A percentile compares a stretch with the other conserved stretches of the same genome.
phyloP scores from a whole-genome alignment of 2,888 invertebrate genomes.

The Myopa testacea region DNA sequence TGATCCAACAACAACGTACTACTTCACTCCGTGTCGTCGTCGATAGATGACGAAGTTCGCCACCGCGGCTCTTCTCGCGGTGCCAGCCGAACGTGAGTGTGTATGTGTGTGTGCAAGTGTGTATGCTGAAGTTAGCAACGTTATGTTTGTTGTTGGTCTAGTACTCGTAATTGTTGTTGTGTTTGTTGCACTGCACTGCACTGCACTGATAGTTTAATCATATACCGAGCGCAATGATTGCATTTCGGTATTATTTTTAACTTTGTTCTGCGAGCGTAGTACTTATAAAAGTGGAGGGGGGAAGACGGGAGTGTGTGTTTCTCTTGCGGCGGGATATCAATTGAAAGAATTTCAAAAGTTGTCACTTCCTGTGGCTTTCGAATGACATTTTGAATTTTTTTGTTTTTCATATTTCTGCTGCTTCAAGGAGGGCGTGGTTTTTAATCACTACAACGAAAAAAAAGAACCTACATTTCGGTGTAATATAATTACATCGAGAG shows the following conservation, averaged over 20 bases:
- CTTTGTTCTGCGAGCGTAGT: constrained; percentile 18
- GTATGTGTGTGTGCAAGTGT: not conserved
- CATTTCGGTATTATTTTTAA: constrained; percentile 22
- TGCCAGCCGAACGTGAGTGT: not conserved
- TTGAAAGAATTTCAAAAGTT: constrained; percentile 24
- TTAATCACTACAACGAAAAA: not conserved
- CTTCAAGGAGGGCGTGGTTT: constrained; percentile 12
- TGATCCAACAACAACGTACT: not conserved
- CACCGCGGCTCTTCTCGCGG: not conserved
- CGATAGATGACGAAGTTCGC: not conserved
- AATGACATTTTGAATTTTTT: constrained; percentile 2
- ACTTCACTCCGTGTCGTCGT: not conserved
- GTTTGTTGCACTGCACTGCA: not conserved
- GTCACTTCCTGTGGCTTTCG: constrained; percentile 23
- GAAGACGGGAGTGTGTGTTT: not conserved
- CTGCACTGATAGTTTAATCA: not conserved
- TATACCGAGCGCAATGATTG: constrained; percentile 4
- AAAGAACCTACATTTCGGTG: not conserved
- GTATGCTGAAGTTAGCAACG: not conserved
- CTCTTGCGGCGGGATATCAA: constrained; percentile 15
- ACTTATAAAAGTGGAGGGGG: constrained; percentile 4
- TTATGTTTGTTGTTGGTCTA: not conserved
- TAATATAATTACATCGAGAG: not conserved
- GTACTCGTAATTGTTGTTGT: not conserved
- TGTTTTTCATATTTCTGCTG: constrained; percentile 9